phyloP scores from a whole-genome alignment of 2,113 vertebrate genomes.

The Sylvietta virens region DNA sequence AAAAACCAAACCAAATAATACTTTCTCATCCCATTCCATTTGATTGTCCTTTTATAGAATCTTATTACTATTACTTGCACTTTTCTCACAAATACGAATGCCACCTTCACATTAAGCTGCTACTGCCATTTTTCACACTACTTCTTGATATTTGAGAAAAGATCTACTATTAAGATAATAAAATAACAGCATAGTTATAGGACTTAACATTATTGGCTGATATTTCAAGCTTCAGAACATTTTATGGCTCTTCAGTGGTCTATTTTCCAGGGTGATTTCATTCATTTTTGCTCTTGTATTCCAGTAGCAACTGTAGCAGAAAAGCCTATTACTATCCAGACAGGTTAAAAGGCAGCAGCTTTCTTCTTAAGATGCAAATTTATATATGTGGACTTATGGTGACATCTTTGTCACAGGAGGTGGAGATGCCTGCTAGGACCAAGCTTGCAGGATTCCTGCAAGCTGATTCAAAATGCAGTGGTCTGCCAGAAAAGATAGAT shows the following conservation, averaged over 20 bases:
- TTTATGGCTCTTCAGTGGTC: background rate
- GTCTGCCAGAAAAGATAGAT: background rate
- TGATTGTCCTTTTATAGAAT: background rate
- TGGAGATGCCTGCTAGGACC: background rate
- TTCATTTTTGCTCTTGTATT: background rate
- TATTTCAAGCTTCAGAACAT: slow-evolving; percentile 17
- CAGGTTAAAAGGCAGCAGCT: background rate
- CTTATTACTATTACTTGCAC: background rate
- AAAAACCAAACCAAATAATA: background rate
- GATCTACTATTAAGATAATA: background rate
- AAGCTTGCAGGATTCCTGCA: background rate
- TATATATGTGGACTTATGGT: background rate
- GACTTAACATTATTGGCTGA: background rate
- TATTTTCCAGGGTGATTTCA: background rate
- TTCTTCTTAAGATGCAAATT: background rate
- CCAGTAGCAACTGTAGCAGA: background rate
- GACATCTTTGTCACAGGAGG: slow-evolving; percentile 1
- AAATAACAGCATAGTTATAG: background rate
- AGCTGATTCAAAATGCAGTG: background rate
- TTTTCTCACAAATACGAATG: background rate
- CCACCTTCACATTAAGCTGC: background rate
- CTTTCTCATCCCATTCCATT: background rate
- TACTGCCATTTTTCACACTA: background rate
- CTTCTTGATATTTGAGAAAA: background rate
- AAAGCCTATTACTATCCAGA: background rate